Conservation (phyloP, 2,888 invertebrate genomes). For the Epiblema foenella region DNA sequence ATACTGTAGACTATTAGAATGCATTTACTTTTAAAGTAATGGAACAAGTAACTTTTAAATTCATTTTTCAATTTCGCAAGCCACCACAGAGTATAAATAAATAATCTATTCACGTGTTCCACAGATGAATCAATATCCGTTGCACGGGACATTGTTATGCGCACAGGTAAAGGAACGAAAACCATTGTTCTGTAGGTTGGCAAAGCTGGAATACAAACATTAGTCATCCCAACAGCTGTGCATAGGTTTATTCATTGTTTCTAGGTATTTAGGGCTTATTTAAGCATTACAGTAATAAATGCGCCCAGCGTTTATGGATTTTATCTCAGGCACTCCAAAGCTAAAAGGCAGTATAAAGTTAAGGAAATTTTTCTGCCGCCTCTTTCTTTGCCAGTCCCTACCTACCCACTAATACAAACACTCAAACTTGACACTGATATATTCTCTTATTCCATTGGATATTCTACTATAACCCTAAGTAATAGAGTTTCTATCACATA, state of each 20-base stretch:
- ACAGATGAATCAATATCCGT: conserved; percentile 42
- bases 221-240: conserved; percentile 40
- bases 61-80: neutral
- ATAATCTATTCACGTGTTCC: conserved; percentile 16
- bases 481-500: too few species aligned
- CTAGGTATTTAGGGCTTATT: neutral
- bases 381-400: too few species aligned
- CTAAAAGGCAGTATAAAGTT: too few species aligned
- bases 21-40: too few species aligned
- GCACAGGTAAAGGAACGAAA: conserved; percentile 24
- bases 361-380: too few species aligned
- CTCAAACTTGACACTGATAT: too few species aligned
- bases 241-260: conserved; percentile 6
- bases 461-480: too few species aligned
- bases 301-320: neutral
- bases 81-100: conserved; percentile 13
- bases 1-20: too few species aligned
- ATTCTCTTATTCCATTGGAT: too few species aligned
- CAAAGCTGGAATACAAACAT: conserved; percentile 27
- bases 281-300: too few species aligned
- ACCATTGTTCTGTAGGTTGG: conserved; percentile 38
- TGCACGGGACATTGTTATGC: conserved; percentile 28
- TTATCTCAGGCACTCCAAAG: too few species aligned
- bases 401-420: too few species aligned
- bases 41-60: neutral